Conservation (phyloP, 2,113 vertebrate genomes). For the Struthidea cinerea region DNA sequence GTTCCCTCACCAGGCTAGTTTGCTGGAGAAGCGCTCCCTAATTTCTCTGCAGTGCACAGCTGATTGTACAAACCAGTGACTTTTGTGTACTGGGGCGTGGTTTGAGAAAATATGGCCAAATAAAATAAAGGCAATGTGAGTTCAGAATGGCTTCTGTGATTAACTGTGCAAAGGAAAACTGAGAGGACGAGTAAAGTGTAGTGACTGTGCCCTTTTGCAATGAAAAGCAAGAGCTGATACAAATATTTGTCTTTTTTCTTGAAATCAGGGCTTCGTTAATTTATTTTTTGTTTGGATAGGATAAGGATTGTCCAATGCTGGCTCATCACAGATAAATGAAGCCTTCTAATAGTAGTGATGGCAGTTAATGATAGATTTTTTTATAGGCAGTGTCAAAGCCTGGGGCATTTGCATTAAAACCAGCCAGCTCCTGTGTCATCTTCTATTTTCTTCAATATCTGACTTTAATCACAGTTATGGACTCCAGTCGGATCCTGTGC, state of each 20-base stretch:
- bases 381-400: background rate
- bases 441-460: background rate
- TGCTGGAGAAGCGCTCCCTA: background rate
- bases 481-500: background rate
- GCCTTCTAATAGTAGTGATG: background rate
- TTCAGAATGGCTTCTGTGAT: background rate
- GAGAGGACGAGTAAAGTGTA: background rate
- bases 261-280: background rate
- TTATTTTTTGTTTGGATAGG: background rate
- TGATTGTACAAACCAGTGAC: background rate
- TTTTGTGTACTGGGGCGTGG: background rate
- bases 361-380: background rate
- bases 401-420: background rate
- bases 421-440: background rate
- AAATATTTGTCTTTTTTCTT: background rate
- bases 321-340: background rate
- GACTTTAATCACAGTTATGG: background rate
- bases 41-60: background rate
- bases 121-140: background rate
- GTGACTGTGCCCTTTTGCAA: background rate
- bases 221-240: background rate
- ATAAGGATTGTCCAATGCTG: background rate
- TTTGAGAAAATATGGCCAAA: background rate
- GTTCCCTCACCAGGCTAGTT: background rate
- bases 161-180: background rate